A percentile compares a stretch with the other conserved stretches of the same genome.
Evolutionary conservation across 30 jellyfish, hydroid and myxozoan species (phyloP).

Genomic region (Haliclystus octoradiatus): DNA sequence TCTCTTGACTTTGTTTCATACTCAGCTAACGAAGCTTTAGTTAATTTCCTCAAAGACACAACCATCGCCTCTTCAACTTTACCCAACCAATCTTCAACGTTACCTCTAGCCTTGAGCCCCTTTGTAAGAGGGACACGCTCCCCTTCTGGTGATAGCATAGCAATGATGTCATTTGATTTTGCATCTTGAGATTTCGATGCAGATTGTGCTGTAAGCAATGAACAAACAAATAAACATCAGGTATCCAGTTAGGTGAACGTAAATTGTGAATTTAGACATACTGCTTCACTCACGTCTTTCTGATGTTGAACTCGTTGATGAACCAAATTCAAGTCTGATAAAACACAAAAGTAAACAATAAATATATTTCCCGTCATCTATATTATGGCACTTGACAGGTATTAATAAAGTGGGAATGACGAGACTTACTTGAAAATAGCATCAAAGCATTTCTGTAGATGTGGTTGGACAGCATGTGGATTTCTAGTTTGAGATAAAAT

Average conservation of each 20-base stretch:
- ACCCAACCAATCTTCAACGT: constrained; percentile 98
- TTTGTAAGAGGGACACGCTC: constrained; percentile 82
- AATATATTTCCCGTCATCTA: background rate
- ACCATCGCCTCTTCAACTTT: constrained; percentile 97
- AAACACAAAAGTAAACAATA: background rate
- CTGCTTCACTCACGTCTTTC: constrained; percentile 33
- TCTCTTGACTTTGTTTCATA: constrained; percentile 79
- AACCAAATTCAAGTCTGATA: constrained; percentile 78
- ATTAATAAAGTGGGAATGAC: too few species aligned
- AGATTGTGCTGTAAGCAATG: constrained; percentile 17
- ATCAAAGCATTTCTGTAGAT: constrained; percentile 94
- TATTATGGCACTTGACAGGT: too few species aligned
- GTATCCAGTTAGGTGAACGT: background rate
- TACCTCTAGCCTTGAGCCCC: constrained; percentile 98
- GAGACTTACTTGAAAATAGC: constrained; percentile 78
- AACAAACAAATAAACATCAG: background rate
- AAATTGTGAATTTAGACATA: too few species aligned
- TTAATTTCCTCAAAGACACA: constrained; percentile 59
- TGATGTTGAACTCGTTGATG: constrained; percentile 34
- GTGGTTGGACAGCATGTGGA: constrained; percentile 99
- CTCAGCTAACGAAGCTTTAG: constrained; percentile 72
- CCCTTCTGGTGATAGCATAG: constrained; percentile 98
- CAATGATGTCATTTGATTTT: constrained; percentile 79
- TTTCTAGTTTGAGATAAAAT: constrained; percentile 97
- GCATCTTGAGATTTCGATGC: constrained; percentile 44